Evolutionary conservation across 1,140 invertebrate genomes (phyloP).

Genomic region (Forficula auricularia): DNA sequence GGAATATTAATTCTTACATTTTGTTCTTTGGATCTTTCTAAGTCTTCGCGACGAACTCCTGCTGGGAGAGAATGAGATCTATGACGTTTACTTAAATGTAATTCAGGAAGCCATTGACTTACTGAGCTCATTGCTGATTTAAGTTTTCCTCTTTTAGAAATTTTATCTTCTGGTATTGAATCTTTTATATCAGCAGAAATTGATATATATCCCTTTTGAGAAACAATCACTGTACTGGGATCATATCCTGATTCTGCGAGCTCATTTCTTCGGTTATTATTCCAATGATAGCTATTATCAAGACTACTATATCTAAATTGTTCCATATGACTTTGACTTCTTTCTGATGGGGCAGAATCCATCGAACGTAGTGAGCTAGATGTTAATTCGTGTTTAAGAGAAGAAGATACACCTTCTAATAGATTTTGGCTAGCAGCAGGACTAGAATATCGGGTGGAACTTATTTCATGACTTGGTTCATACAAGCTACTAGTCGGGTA

Average conservation of each 20-base stretch:
- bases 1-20: conserved; percentile 9
- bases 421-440: background rate
- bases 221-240: conserved; percentile 45
- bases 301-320: background rate
- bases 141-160: conserved; percentile 45
- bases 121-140: conserved; percentile 66
- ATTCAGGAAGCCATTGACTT: conserved; percentile 60
- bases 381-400: conserved; percentile 26
- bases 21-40: conserved; percentile 21
- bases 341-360: conserved; percentile 23
- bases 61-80: conserved; percentile 63
- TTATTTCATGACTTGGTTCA: background rate
- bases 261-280: conserved; percentile 16
- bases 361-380: conserved; percentile 36
- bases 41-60: conserved; percentile 40
- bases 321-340: conserved; percentile 1
- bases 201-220: conserved; percentile 63
- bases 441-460: conserved; percentile 4
- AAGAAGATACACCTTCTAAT: background rate
- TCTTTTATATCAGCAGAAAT: conserved; percentile 49
- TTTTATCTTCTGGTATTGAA: conserved; percentile 32
- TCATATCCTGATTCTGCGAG: conserved; percentile 26
- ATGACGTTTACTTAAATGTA: conserved; percentile 56
- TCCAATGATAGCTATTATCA: conserved; percentile 11
- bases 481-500: conserved; percentile 45